Evolutionary conservation across 2,888 invertebrate species (phyloP), one percentile per base, ranked within the genome.

Genomic region (Bellardia pandia): DNA sequence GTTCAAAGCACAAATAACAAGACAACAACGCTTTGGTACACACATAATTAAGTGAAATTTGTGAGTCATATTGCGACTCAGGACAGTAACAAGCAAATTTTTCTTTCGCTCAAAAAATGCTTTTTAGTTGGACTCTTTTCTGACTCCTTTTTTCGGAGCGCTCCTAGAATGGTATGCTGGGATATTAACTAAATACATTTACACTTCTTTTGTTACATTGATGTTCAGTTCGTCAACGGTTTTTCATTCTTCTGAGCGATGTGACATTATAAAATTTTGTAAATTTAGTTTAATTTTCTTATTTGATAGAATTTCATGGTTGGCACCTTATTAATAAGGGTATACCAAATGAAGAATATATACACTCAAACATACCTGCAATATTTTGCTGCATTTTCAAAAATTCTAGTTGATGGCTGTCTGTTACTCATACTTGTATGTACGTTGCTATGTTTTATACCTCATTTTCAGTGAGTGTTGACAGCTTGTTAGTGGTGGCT

Each of bases 321-420:
- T 89, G 89, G 86, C 90, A 91, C 90, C 90, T 91, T 92, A 91
- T 91, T 90, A 92, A 90, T 89, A 90, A 42, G 16, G 60, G 42
- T 72, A 13, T 16, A 30, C 11, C 16, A 45, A 40, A 0, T 8
- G 0, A 58, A 33, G 23, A 8, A 48, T 4, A 45, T 4, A 33
- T 45, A 9, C 3, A 48, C 5, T 7, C 13, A 60, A 5, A 69
- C 23, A 45, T 45, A 45, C 4, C 48, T 40, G 11, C n/a, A 74
- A 42, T 14, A 23, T 7, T 51, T 77, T 48, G n/a, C 13, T 79
- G 60, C 51, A 71, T 53, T 45, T 45, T 16, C 48, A n/a, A 48
- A 3, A 16, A 23, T 30, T 53, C 45, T 45, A 51, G 13, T 69
- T 76, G 42, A 6, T 37, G 23, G 6, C 30, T n/a, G 13, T 2